A percentile compares a stretch with the other conserved stretches of the same genome.
These are phyloP conservation scores for Dicycla oo DNA, from an alignment of 2,888 invertebrate genomes.

Conservation along the genomic window DNA sequence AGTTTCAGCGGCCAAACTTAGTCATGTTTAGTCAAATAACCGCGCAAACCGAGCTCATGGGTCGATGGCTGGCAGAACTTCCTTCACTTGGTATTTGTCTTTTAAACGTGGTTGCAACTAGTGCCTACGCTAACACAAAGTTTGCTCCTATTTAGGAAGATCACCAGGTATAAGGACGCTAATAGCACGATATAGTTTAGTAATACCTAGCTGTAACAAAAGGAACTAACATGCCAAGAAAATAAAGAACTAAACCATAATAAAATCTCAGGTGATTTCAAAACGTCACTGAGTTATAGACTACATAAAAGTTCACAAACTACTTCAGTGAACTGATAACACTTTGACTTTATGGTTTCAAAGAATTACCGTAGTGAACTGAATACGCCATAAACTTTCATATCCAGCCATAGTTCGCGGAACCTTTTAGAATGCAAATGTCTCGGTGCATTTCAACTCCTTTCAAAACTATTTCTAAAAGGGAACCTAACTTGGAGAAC, in stretches of 20 bases:
- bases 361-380: slow-evolving; percentile 68
- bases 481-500: slow-evolving; percentile 78
- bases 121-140: slow-evolving; percentile 23
- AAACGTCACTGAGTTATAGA: slow-evolving; percentile 55
- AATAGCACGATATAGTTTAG: not conserved
- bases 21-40: slow-evolving; percentile 71
- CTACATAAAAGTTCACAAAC: slow-evolving; percentile 66
- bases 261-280: slow-evolving; percentile 46
- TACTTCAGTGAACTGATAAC: slow-evolving; percentile 70
- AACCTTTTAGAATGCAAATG: slow-evolving; percentile 86
- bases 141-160: slow-evolving; percentile 7
- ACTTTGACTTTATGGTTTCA: slow-evolving; percentile 74
- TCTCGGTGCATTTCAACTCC: slow-evolving; percentile 82
- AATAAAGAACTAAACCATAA: slow-evolving; percentile 28
- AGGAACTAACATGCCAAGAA: not conserved
- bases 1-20: slow-evolving; percentile 65
- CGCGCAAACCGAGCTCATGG: slow-evolving; percentile 62
- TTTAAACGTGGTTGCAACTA: slow-evolving; percentile 52
- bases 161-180: not conserved
- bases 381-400: slow-evolving; percentile 79
- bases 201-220: not conserved
- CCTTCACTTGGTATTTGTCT: slow-evolving; percentile 68
- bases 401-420: slow-evolving; percentile 72
- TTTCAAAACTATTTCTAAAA: slow-evolving; percentile 85
- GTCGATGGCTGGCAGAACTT: slow-evolving; percentile 66